Conservation (phyloP, 2,888 invertebrate species). For the Homarus gammarus region DNA sequence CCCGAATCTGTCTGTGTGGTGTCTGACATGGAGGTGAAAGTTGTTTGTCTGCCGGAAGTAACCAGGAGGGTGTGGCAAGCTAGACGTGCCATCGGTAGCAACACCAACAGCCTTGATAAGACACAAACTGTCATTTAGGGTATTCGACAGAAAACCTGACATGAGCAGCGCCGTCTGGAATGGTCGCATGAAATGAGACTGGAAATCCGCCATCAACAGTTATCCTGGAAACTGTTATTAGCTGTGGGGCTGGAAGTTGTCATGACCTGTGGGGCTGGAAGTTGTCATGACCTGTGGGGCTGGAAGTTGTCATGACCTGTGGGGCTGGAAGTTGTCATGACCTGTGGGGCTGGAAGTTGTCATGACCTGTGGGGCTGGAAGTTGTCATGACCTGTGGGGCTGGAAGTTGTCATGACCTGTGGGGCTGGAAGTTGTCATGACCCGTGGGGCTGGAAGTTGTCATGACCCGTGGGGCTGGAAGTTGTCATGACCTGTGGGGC, state of each 20-base stretch:
- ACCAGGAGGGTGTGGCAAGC: too few relatives aligned
- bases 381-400: neutral
- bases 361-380: neutral
- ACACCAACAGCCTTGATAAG: too few relatives aligned
- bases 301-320: neutral
- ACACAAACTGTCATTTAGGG: too few relatives aligned
- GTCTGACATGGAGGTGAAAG: too few relatives aligned
- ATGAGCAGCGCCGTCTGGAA: too few relatives aligned
- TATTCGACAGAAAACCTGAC: too few relatives aligned
- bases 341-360: neutral
- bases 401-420: neutral
- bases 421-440: neutral
- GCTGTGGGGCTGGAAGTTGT: neutral
- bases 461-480: neutral
- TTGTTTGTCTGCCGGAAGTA: too few relatives aligned
- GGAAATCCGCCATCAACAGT: neutral
- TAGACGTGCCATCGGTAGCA: too few relatives aligned
- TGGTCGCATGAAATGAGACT: neutral
- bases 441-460: neutral
- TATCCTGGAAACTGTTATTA: neutral
- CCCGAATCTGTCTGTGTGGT: too few relatives aligned
- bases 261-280: neutral
- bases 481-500: neutral
- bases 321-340: neutral
- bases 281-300: neutral